phyloP scores from a whole-genome alignment of 2,797 vertebrate species.

The Podarcis lilfordi region DNA sequence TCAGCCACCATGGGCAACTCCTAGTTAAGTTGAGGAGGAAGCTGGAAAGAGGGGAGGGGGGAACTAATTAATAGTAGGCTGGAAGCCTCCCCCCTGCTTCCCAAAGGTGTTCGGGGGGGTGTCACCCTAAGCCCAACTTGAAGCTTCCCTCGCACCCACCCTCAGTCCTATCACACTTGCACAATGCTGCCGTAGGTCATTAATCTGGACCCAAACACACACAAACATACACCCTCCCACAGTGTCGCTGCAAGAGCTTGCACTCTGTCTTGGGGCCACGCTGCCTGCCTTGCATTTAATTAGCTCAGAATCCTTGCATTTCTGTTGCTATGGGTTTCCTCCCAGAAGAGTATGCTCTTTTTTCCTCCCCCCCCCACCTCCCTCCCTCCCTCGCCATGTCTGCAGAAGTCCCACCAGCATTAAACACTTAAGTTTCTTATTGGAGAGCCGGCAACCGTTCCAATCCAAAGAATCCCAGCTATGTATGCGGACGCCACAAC shows the following conservation, averaged over 20 bases:
- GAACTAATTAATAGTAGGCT: constrained; percentile 39
- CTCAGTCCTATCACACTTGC: neutral
- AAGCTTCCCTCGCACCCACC: constrained; percentile 13
- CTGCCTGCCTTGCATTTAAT: constrained; percentile 60
- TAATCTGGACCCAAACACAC: neutral
- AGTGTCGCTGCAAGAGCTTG: neutral
- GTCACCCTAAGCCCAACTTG: neutral
- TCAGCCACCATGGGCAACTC: constrained; percentile 16
- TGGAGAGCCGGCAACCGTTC: constrained; percentile 19
- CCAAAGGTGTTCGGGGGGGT: neutral
- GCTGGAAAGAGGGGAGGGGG: constrained; percentile 16
- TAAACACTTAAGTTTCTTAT: constrained; percentile 51
- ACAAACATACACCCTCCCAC: neutral
- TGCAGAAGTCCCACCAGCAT: neutral
- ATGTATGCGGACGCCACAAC: neutral
- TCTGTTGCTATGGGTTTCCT: constrained; percentile 60
- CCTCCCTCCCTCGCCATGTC: neutral
- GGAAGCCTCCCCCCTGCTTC: constrained; percentile 27
- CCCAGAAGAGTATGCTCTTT: constrained; percentile 38
- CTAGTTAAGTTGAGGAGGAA: constrained; percentile 39
- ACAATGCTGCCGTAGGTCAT: constrained; percentile 25
- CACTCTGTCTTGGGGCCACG: constrained; percentile 30
- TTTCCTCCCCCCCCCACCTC: neutral
- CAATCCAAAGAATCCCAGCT: neutral
- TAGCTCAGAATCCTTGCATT: constrained; percentile 52